These are phyloP conservation scores for Cynoglossus semilaevis DNA, from an alignment of 2,113 vertebrate species.

Conservation along the genomic window DNA sequence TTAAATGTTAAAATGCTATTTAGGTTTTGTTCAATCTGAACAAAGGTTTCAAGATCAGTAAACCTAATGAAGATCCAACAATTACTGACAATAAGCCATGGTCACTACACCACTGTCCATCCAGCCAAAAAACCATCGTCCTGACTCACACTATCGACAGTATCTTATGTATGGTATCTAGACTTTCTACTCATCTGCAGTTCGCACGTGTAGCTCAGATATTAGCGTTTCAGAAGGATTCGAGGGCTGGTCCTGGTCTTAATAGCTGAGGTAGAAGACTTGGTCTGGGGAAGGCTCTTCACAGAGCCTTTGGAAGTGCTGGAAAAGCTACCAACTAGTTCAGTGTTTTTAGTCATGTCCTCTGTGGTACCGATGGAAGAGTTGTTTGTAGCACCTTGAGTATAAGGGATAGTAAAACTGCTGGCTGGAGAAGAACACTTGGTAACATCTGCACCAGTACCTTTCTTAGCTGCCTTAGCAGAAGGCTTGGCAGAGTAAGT, in stretches of 20 bases:
- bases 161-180: not conserved
- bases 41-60: too few relatives aligned
- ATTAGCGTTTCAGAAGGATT: constrained; percentile 33
- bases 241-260: constrained; percentile 60
- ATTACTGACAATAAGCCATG: not conserved
- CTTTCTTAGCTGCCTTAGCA: constrained; percentile 24
- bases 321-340: constrained; percentile 15
- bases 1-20: too few relatives aligned
- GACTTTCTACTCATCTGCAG: not conserved
- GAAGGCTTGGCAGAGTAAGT: constrained; percentile 27
- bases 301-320: constrained; percentile 42
- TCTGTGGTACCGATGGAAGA: constrained; percentile 10
- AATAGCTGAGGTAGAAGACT: constrained; percentile 53
- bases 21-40: too few relatives aligned
- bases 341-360: not conserved
- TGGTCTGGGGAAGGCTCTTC: constrained; percentile 37
- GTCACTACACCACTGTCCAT: not conserved
- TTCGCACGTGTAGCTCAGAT: not conserved
- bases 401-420: constrained; percentile 18
- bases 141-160: not conserved
- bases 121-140: not conserved
- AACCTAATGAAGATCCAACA: not conserved
- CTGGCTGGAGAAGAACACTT: constrained; percentile 31
- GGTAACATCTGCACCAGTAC: constrained; percentile 18
- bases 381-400: constrained; percentile 37